Percentiles rank a stretch among this genome's conserved stretches.
These are phyloP conservation scores for Andrena chrysosceles DNA, from an alignment of 2,888 invertebrate genomes.

Conservation along the genomic window DNA sequence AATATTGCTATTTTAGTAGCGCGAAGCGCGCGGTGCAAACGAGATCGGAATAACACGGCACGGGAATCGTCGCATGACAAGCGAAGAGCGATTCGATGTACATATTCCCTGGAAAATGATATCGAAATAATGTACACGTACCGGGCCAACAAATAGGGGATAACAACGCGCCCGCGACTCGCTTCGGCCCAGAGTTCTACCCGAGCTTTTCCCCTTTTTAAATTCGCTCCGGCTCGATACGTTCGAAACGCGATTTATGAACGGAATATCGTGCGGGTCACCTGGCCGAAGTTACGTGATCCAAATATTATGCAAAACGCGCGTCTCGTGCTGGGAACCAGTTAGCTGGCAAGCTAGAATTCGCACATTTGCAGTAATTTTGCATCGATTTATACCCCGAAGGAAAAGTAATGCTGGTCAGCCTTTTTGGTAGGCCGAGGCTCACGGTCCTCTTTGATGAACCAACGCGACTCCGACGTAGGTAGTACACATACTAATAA, in stretches of 20 bases:
- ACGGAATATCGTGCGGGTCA: constrained; percentile 67
- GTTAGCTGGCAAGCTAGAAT: constrained; percentile 68
- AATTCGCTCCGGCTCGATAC: neutral
- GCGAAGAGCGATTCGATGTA: constrained; percentile 54
- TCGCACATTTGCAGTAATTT: constrained; percentile 76
- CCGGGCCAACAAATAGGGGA: constrained; percentile 20
- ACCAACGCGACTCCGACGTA: constrained; percentile 27
- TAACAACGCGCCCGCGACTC: constrained; percentile 40
- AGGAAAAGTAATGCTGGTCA: constrained; percentile 58
- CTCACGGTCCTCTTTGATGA: constrained; percentile 25
- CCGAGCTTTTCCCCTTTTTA: neutral
- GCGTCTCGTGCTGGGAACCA: constrained; percentile 72
- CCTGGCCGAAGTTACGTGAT: constrained; percentile 70
- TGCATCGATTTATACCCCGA: constrained; percentile 72
- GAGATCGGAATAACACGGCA: constrained; percentile 30
- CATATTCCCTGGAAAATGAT: constrained; percentile 52
- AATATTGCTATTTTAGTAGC: constrained; percentile 24
- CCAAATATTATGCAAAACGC: constrained; percentile 79
- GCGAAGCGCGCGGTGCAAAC: neutral
- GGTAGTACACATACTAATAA: constrained; percentile 44
- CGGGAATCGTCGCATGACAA: constrained; percentile 46
- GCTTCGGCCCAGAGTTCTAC: neutral
- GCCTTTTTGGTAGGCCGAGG: neutral
- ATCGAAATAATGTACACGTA: constrained; percentile 51
- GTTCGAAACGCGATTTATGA: constrained; percentile 27